Evolutionary conservation across 2,888 invertebrate species (phyloP), one percentile per base, ranked within the genome.

Genomic region (Bruchidius siliquastri): DNA sequence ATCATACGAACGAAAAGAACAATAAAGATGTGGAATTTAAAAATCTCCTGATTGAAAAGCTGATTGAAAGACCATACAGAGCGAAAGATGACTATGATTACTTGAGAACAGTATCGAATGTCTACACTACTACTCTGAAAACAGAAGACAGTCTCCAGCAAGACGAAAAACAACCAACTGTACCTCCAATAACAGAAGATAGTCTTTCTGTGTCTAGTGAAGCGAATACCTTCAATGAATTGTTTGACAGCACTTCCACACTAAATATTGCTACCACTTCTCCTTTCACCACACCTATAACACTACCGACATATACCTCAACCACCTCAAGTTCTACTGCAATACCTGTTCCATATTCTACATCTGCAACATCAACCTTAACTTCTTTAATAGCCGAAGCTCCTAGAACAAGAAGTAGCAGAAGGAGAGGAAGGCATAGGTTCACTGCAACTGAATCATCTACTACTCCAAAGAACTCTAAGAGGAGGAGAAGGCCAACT

Each of bases 61-160:
- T 75, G 2, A 73, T 75, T 0, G 76, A 76, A 32, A 77, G 74
- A 69, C 76, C 77, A 13, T 72, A 76, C 69, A 76, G 77, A 73
- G 77, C 78, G 21, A 77, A 77, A 72, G 78, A 78, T 69, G 76
- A 77, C 71, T 78, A 76, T 21, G 74, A 78, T 69, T 77, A 74
- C 71, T 70, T 78, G 3, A 73, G 75, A 74, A 78, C 78, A 1
- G 72, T 77, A 13, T 74, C 73, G 30, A 73, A 78, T 20, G 70
- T 75, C 20, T 49, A 74, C 13, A 73, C 77, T 22, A 72, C 78
- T 0, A 76, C 74, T 2, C 67, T 72, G 10, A 73, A 21, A 72
- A 49, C 49, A 49, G 49, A 49, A 49, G 49, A 49, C 13, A 70
- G 32, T 21, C n/a, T 8, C n/a, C 21, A 26, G 10, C 6, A 10